Base-by-base conservation (phyloP, 2,888 invertebrate species). In the Platynereis dumerilii region DNA sequence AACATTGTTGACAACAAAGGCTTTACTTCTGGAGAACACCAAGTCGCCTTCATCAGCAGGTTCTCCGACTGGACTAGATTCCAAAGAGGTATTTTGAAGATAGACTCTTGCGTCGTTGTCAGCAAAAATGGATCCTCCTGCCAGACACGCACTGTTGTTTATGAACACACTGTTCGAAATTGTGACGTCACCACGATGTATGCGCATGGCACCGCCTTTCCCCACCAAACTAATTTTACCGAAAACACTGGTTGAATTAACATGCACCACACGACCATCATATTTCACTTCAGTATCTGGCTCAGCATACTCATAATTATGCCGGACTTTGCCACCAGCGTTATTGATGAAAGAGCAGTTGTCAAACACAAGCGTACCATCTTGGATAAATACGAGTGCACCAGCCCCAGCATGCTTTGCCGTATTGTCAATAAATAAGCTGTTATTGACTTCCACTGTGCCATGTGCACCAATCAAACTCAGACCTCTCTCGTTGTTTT, bases 351-450 rank as follows among this genome's bases (percentile, higher is more conserved):
- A 60, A 12, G 56, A 56, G 39, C 66, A 68, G 48, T 68, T 64
- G 5, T 39, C 20, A 20, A 68, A 57, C 1, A 29, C 15, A 15
- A 68, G 61, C 5, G 28, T 26, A 28, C 64, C 67, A 20, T 58
- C 56, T 10, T 64, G 64, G 1, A 68, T 64, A 34, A 34, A 12
- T 7, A 34, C 10, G 20, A 67, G 52, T 17, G 68, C 22, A n/a
- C 57, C 69, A 1, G 69, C 58, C 2, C 62, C 69, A 17, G 69
- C 64, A 54, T 69, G 69, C 67, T 64, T 67, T 1, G 52, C 69
- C 10, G 28, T 20, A 53, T 69, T 69, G 2, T 28, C 26, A 1
- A 3, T 17, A 39, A 69, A 68, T 2, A 20, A 7, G 52, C 67
- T 60, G 10, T 48, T 53, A 2, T 24, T 45, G 17, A 68, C 60